Percentiles rank a stretch among this genome's conserved stretches.
Conservation (phyloP, 2,797 vertebrate genomes). For the Nannoperca australis region DNA sequence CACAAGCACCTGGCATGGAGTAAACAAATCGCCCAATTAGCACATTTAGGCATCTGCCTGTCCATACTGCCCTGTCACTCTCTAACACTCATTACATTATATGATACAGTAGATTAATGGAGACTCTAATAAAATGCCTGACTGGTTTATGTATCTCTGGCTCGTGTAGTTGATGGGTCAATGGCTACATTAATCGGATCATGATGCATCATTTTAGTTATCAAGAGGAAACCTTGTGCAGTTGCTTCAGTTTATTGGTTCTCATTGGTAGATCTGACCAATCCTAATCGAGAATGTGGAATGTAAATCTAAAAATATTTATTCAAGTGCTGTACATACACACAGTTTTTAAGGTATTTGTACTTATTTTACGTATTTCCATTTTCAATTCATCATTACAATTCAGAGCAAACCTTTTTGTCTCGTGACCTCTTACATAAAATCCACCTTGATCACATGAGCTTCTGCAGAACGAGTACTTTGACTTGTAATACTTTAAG, state of each 20-base stretch:
- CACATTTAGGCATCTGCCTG: slow-evolving; percentile 79
- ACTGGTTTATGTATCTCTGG: slow-evolving; percentile 45
- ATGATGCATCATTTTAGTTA: slow-evolving; percentile 35
- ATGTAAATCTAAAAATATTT: background rate
- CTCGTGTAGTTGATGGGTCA: slow-evolving; percentile 46
- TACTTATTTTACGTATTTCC: background rate
- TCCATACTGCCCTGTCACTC: slow-evolving; percentile 64
- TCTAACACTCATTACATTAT: slow-evolving; percentile 55
- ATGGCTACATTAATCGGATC: slow-evolving; percentile 31
- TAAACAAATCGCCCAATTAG: slow-evolving; percentile 80
- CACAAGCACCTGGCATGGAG: slow-evolving; percentile 73
- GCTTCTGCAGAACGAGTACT: background rate
- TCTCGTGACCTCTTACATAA: background rate
- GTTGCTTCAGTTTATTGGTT: slow-evolving; percentile 6
- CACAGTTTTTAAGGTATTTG: background rate
- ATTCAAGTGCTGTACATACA: background rate
- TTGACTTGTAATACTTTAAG: background rate
- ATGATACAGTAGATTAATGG: slow-evolving; percentile 62
- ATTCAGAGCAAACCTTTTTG: background rate
- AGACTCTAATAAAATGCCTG: slow-evolving; percentile 59
- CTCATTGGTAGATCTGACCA: slow-evolving; percentile 3
- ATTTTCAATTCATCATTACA: background rate
- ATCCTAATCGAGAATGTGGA: background rate
- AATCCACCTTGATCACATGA: background rate
- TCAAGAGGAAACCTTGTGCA: slow-evolving; percentile 6